Evolutionary conservation across 2,113 vertebrate species (phyloP).

Genomic region (Psammodynastes pulverulentus): DNA sequence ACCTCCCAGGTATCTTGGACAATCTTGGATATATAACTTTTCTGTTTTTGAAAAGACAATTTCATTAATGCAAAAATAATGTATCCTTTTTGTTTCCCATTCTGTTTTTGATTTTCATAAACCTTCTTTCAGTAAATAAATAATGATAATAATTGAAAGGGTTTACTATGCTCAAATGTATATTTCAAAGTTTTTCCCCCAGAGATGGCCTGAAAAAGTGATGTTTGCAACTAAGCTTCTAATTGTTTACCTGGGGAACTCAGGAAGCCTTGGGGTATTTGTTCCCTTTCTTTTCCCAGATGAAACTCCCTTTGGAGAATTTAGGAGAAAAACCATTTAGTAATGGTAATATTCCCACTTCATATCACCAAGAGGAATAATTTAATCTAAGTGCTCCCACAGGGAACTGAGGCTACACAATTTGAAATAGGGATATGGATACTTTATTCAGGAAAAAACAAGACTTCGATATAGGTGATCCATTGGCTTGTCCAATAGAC

Average conservation of each 20-base stretch:
- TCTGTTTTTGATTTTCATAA: background rate
- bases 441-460: background rate
- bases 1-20: too few relatives aligned
- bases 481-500: background rate
- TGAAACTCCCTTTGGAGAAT: background rate
- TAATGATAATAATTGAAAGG: background rate
- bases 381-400: background rate
- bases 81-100: background rate
- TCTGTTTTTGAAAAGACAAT: background rate
- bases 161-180: background rate
- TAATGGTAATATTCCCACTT: background rate
- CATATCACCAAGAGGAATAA: background rate
- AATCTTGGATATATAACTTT: background rate
- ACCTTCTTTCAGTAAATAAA: background rate
- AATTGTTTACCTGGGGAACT: background rate
- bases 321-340: background rate
- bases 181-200: background rate
- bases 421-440: background rate
- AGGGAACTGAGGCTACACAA: background rate
- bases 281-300: background rate
- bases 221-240: background rate
- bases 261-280: background rate
- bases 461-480: background rate
- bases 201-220: background rate
- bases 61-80: background rate